Base-by-base conservation (phyloP, 2,888 invertebrate genomes). In the Baccha elongata region DNA sequence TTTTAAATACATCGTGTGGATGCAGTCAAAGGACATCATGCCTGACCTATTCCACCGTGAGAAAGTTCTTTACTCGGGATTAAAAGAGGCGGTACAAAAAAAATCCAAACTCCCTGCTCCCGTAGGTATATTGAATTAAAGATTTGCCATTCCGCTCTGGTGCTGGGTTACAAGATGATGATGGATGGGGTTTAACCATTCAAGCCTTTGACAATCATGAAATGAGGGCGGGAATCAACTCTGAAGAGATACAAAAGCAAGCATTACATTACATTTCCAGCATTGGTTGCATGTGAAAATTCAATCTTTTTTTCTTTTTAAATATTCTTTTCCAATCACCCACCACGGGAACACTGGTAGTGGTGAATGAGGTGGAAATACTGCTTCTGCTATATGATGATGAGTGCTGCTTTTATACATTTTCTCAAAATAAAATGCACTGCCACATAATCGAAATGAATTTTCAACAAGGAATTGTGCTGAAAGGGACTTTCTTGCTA, bases 21-120 rank as follows among this genome's bases (percentile, higher is more conserved):
- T 53, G 35, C 37, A 35, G 32, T 76, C 81, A 72, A 83, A 83
- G 76, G 67, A 68, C 55, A 46, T 53, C 21, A 75, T 62, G 53
- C 67, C 67, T 76, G 71, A 72, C 65, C 76, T 62, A 35, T 53
- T 44, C 23, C 29, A 48, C n/a, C 15, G 37, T 32, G 53, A 68
- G 26, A 17, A 74, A 55, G 53, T 69, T 52, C 67, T 37, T 69
- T 53, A 62, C 13, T n/a, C 50, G 46, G 37, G 44, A 75, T 68
- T 60, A 44, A 64, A 53, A 40, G 23, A 21, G 21, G 19, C 32
- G 37, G 17, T 4, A 29, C 26, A 23, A 26, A 60, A 52, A 69
- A 37, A 3, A 10, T 3, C 13, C 32, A n/a, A 55, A 40, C 23
- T 40, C 37, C 37, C 40, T 5, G 3, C 2, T 6, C 23, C 8